phyloP scores from a whole-genome alignment of 2,888 invertebrate species.

The Leptinotarsa haldemani region DNA sequence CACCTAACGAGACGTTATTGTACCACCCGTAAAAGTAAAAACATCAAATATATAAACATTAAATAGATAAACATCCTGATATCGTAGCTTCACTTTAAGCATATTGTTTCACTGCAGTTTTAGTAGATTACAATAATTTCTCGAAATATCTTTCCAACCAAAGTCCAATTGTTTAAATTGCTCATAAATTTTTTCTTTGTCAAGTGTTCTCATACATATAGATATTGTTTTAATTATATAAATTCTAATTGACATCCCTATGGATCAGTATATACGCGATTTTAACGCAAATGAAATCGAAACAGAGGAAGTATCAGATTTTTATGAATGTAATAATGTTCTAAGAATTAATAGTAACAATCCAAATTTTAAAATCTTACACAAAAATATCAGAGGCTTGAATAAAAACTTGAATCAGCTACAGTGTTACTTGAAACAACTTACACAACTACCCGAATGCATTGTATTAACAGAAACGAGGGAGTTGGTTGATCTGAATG shows the following conservation, averaged over 20 bases:
- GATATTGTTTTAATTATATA: not conserved
- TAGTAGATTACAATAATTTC: not conserved
- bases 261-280: conserved; percentile 8
- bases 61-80: not conserved
- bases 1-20: not conserved
- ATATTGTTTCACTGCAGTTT: not conserved
- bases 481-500: conserved; percentile 7
- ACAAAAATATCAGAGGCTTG: not conserved
- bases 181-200: not conserved
- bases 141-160: not conserved
- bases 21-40: not conserved
- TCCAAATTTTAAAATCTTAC: conserved; percentile 5
- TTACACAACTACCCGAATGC: conserved; percentile 10
- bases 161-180: conserved; percentile 4
- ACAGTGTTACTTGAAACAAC: conserved; percentile 9
- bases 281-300: conserved; percentile 2
- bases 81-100: not conserved
- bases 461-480: conserved; percentile 8
- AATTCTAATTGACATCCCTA: conserved; percentile 1
- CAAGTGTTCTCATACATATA: conserved; percentile 6
- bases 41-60: no score
- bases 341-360: not conserved
- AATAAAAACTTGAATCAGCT: conserved; percentile 7
- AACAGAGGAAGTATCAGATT: conserved; percentile 13
- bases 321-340: conserved; percentile 2